phyloP scores from a whole-genome alignment of 2,797 vertebrate species.

The Takifugu rubripes region DNA sequence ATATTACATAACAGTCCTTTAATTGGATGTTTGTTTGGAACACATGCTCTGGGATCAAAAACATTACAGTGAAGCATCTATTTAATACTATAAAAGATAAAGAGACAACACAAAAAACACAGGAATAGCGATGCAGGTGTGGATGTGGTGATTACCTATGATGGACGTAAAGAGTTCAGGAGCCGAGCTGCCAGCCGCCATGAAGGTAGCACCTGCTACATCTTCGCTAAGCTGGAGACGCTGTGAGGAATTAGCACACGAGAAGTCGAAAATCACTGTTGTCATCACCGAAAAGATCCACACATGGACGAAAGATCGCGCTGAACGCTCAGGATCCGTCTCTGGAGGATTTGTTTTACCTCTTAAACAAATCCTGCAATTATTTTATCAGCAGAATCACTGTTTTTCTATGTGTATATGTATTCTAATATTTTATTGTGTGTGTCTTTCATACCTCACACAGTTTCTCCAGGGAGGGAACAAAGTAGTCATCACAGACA shows the following conservation, averaged over 20 bases:
- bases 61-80: constrained; percentile 10
- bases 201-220: constrained; percentile 92
- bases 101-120: not conserved
- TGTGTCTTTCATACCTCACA: constrained; percentile 78
- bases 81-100: constrained; percentile 4
- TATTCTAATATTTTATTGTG: too few relatives aligned
- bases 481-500: constrained; percentile 95
- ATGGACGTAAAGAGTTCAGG: constrained; percentile 93
- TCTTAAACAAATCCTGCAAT: not conserved
- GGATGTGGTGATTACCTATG: constrained; percentile 79
- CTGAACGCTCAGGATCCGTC: not conserved
- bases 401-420: too few relatives aligned
- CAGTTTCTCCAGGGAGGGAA: constrained; percentile 93
- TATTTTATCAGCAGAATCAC: too few relatives aligned
- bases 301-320: too few relatives aligned
- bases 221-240: constrained; percentile 92
- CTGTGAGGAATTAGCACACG: constrained; percentile 54
- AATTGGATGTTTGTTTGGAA: constrained; percentile 29
- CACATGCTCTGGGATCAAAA: constrained; percentile 9
- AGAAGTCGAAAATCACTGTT: not conserved
- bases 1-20: constrained; percentile 13
- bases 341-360: not conserved
- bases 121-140: not conserved
- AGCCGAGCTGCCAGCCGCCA: constrained; percentile 94
- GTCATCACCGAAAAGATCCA: too few relatives aligned